phyloP scores from a whole-genome alignment of 2,113 vertebrate genomes.

The Nothobranchius furzeri region DNA sequence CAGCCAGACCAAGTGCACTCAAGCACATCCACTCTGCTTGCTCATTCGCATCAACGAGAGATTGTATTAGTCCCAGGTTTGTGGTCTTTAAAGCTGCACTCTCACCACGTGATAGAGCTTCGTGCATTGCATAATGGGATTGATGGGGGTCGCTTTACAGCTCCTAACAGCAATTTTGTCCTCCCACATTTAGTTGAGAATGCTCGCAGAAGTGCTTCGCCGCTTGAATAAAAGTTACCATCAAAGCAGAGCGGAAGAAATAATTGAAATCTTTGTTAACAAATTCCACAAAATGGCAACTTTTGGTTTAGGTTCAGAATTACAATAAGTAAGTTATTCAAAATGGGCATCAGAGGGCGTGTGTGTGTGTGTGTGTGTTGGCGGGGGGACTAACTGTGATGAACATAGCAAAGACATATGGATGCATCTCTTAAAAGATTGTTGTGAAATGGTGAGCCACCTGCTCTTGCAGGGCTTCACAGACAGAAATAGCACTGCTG shows the following conservation, averaged over 20 bases:
- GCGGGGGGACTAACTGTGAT: constrained; percentile 22
- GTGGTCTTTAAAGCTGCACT: constrained; percentile 62
- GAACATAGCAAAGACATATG: constrained; percentile 2
- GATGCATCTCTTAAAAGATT: neutral
- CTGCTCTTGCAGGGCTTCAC: neutral
- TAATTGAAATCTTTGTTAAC: constrained; percentile 9
- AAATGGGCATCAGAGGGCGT: constrained; percentile 1
- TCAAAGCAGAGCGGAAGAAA: constrained; percentile 1
- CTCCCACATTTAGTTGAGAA: constrained; percentile 36
- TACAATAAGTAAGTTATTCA: neutral
- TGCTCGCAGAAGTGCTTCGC: constrained; percentile 7
- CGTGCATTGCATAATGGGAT: constrained; percentile 47
- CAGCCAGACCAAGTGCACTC: constrained; percentile 64
- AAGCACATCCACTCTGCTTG: constrained; percentile 56
- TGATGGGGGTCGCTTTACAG: constrained; percentile 34
- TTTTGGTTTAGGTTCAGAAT: neutral
- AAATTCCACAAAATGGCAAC: neutral
- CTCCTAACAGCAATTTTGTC: constrained; percentile 35
- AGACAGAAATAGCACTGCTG: constrained; percentile 19
- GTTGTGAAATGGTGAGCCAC: neutral
- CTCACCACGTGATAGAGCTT: constrained; percentile 24
- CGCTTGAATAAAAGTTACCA: constrained; percentile 10
- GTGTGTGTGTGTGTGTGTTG: too few relatives aligned
- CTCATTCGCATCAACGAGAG: constrained; percentile 62
- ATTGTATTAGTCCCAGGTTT: constrained; percentile 66